A percentile compares a stretch with the other conserved stretches of the same genome.
phyloP scores from a whole-genome alignment of 2,888 invertebrate genomes.

The Pheosia gnoma region DNA sequence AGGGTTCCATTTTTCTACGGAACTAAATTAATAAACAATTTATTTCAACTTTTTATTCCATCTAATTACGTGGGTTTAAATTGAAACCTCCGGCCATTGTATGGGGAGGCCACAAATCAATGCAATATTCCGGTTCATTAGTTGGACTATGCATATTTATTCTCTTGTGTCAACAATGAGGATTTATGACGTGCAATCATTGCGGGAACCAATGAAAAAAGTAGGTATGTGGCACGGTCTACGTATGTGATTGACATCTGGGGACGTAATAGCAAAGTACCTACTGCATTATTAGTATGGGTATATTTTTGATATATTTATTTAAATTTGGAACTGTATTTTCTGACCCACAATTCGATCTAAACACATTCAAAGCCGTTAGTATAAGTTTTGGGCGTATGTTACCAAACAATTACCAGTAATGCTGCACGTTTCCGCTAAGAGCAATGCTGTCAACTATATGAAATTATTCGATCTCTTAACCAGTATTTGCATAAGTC shows the following conservation, averaged over 20 bases:
- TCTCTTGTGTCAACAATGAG: conserved; percentile 65
- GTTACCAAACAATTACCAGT: too few species aligned
- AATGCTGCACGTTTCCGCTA: too few species aligned
- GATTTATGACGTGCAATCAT: conserved; percentile 75
- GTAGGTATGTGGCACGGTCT: too few species aligned
- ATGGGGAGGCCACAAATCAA: conserved; percentile 1
- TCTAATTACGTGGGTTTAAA: conserved; percentile 9
- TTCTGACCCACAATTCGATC: neutral
- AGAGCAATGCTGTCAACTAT: too few species aligned
- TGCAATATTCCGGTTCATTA: conserved; percentile 42
- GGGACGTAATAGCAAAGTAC: conserved; percentile 6
- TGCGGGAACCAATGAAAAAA: conserved; percentile 51
- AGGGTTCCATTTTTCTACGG: too few species aligned
- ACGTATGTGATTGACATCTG: conserved; percentile 60
- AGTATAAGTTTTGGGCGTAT: too few species aligned
- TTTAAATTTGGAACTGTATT: neutral
- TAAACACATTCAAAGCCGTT: neutral
- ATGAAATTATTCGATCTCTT: too few species aligned
- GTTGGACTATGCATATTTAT: conserved; percentile 53
- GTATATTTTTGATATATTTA: neutral
- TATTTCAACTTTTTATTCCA: neutral
- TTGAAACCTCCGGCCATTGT: conserved; percentile 19
- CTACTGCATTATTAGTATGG: conserved; percentile 1
- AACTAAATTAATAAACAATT: too few species aligned
- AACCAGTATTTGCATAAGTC: too few species aligned